phyloP scores from a whole-genome alignment of 2,113 vertebrate genomes.

The Halichoerus grypus region DNA sequence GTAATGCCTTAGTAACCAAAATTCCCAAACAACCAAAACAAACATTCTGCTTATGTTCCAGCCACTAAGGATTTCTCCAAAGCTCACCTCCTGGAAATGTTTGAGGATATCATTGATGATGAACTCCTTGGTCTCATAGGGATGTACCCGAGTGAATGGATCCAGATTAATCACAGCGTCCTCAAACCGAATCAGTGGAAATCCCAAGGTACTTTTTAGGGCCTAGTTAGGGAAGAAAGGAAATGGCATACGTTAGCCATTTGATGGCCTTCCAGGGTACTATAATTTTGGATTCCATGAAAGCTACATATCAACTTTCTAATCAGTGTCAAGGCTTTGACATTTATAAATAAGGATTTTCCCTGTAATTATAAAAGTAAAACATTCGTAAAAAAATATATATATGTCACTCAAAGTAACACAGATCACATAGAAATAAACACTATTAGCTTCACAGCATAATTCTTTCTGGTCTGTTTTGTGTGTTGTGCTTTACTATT shows the following conservation, averaged over 20 bases:
- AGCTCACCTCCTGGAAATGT: conserved; percentile 96
- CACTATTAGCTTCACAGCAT: background rate
- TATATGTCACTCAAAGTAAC: background rate
- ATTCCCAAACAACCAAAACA: background rate
- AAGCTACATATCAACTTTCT: background rate
- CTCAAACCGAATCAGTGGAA: conserved; percentile 96
- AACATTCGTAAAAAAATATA: background rate
- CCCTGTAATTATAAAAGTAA: conserved; percentile 24
- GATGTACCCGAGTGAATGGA: conserved; percentile 97
- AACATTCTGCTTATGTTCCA: background rate
- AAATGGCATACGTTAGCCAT: background rate
- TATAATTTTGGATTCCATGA: conserved; percentile 33
- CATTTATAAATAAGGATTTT: conserved; percentile 21
- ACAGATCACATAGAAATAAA: background rate
- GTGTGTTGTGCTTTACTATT: background rate
- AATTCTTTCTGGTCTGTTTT: background rate
- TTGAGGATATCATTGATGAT: conserved; percentile 97
- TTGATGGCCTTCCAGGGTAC: background rate
- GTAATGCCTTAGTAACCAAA: conserved; percentile 23
- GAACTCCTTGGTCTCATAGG: conserved; percentile 97
- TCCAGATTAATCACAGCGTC: conserved; percentile 98
- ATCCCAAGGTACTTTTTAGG: conserved; percentile 95
- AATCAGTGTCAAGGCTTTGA: background rate
- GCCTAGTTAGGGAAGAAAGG: conserved; percentile 86
- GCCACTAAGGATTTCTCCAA: background rate